Evolutionary conservation across 2,888 invertebrate genomes (phyloP), one percentile per base, ranked within the genome.

Genomic region (Trichopria drosophilae): DNA sequence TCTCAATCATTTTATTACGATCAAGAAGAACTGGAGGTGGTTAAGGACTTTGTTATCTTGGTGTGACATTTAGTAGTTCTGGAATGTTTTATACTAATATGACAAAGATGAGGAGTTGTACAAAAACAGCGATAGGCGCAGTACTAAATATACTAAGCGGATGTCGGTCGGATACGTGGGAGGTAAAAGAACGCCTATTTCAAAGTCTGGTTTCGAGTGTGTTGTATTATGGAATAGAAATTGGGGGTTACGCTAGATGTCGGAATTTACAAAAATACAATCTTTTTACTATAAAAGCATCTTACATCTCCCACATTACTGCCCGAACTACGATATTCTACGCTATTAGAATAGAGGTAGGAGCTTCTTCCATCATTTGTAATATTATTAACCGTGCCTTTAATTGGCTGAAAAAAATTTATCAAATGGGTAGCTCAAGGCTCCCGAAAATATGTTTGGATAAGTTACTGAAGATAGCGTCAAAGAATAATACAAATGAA

Each of bases 291-390:
- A 32, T 15, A 32, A 32, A 13, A 32, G 16, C 16, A 4, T 32
- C 19, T 19, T 32, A 9, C 10, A 16, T 9, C 32, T 32, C 3
- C 32, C 32, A 9, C 6, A 4, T 31, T n/a, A n/a, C 13, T 32
- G 32, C 10, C 32, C 32, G 15, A 32, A 13, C n/a, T n/a, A n/a
- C n/a, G n/a, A n/a, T n/a, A n/a, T n/a, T n/a, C 15, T 32, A 32
- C 19, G 32, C 15, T 4, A 19, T 32, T 10, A 32, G 32, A 10
- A 5, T 32, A 9, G 16, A 32, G 15, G 32, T 32, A 10, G 6
- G 31, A 13, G 29, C 9, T 4, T 9, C 29, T 7, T 15, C 29
- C 29, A 5, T 29, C 4, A 18, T 19, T 3, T 9, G 32, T 13
- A 13, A 18, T 2, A n/a, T 32, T 6, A 13, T 32, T 12, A 32